These are phyloP conservation scores for Trilocha varians DNA, from an alignment of 2,888 invertebrate genomes.

Conservation along the genomic window DNA sequence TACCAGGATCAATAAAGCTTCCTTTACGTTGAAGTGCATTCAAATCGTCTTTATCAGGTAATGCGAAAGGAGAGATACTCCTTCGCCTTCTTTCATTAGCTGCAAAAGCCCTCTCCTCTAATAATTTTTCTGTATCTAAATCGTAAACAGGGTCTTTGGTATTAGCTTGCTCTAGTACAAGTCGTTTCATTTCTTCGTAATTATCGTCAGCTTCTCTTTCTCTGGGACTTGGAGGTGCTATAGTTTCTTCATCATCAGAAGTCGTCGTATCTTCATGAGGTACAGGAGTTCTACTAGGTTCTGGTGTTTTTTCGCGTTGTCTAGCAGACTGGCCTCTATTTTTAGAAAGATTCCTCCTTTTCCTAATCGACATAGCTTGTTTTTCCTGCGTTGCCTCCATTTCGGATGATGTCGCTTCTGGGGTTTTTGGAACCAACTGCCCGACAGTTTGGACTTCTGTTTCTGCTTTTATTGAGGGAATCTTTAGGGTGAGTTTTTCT, in stretches of 20 bases:
- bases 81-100: constrained; percentile 60
- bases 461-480: constrained; percentile 46
- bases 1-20: constrained; percentile 64
- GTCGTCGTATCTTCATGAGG: constrained; percentile 78
- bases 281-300: constrained; percentile 58
- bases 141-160: constrained; percentile 64
- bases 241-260: constrained; percentile 62
- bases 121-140: constrained; percentile 54
- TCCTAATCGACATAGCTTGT: constrained; percentile 70
- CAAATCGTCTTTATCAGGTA: constrained; percentile 55
- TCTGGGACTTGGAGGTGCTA: constrained; percentile 40
- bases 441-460: constrained; percentile 47
- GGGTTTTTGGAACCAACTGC: constrained; percentile 32
- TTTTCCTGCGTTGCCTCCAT: constrained; percentile 55
- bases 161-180: constrained; percentile 51
- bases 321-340: constrained; percentile 64
- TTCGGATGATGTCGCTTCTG: constrained; percentile 29
- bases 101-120: constrained; percentile 57
- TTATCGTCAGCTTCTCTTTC: constrained; percentile 66
- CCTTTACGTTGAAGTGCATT: constrained; percentile 51
- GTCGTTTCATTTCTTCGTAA: constrained; percentile 63
- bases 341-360: constrained; percentile 75
- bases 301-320: constrained; percentile 66
- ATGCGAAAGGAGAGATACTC: constrained; percentile 67
- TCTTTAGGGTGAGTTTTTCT: constrained; percentile 31